phyloP scores from a whole-genome alignment of 2,888 invertebrate genomes.

The Melipona beecheii region DNA sequence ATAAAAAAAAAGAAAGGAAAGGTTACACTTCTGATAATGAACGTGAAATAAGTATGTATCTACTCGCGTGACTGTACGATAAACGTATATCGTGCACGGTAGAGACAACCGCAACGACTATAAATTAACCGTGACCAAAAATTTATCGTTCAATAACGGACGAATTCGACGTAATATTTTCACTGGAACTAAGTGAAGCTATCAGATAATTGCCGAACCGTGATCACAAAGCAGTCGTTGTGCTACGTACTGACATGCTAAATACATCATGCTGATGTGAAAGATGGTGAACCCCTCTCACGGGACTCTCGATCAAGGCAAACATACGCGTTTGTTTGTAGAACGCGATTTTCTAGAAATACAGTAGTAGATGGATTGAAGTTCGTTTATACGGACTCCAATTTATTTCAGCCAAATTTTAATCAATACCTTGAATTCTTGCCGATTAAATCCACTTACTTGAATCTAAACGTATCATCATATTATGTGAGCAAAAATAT shows the following conservation, averaged over 20 bases:
- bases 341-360: background rate
- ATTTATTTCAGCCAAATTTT: too few species aligned
- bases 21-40: background rate
- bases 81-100: too few species aligned
- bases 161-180: constrained; percentile 34
- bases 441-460: too few species aligned
- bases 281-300: constrained; percentile 62
- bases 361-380: too few species aligned
- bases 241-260: background rate
- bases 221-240: constrained; percentile 31
- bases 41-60: background rate
- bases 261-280: constrained; percentile 44
- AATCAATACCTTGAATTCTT: too few species aligned
- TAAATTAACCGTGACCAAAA: background rate
- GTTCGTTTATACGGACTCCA: too few species aligned
- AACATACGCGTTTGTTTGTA: constrained; percentile 13
- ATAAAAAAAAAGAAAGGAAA: too few species aligned
- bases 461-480: too few species aligned
- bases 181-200: constrained; percentile 31
- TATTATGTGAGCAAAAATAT: too few species aligned
- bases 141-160: constrained; percentile 1
- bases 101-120: background rate
- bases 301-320: constrained; percentile 15
- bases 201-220: constrained; percentile 49
- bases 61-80: too few species aligned